Percentiles rank a stretch among this genome's conserved stretches.
These are phyloP conservation scores for Amaurobius ferox DNA, from an alignment of 2,888 invertebrate genomes.

Conservation along the genomic window DNA sequence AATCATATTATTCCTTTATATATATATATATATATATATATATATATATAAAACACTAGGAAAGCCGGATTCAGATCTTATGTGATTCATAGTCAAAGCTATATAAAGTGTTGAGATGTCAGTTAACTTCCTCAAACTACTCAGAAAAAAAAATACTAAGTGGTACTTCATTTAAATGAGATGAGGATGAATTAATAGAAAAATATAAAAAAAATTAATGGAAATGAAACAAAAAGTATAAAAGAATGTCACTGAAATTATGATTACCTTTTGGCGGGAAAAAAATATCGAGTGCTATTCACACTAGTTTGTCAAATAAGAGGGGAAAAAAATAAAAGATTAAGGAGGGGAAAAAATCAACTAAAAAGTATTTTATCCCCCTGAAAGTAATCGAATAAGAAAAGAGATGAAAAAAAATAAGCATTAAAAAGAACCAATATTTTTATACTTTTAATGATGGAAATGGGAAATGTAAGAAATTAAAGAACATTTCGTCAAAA, in stretches of 20 bases:
- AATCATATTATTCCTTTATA: background rate
- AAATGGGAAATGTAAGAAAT: background rate
- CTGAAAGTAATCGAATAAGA: background rate
- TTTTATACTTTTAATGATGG: conserved; percentile 4
- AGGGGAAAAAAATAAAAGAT: background rate
- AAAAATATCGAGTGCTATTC: background rate
- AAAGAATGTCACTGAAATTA: conserved; percentile 5
- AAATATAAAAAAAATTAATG: background rate
- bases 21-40: background rate
- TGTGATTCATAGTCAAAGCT: no score
- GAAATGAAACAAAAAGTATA: background rate
- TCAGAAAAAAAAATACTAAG: background rate
- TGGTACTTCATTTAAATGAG: conserved; percentile 8
- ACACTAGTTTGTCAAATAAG: background rate
- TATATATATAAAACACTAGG: background rate
- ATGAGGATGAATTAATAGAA: background rate
- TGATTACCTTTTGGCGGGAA: conserved; percentile 2
- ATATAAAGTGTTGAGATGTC: background rate
- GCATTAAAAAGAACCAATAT: background rate
- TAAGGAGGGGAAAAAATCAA: background rate
- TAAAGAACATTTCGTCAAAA: conserved; percentile 8
- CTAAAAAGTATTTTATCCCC: background rate
- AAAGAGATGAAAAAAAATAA: background rate
- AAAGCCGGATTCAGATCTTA: no score
- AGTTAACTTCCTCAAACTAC: background rate